phyloP scores from a whole-genome alignment of 2,113 vertebrate species.

The Phyllostomus discolor region DNA sequence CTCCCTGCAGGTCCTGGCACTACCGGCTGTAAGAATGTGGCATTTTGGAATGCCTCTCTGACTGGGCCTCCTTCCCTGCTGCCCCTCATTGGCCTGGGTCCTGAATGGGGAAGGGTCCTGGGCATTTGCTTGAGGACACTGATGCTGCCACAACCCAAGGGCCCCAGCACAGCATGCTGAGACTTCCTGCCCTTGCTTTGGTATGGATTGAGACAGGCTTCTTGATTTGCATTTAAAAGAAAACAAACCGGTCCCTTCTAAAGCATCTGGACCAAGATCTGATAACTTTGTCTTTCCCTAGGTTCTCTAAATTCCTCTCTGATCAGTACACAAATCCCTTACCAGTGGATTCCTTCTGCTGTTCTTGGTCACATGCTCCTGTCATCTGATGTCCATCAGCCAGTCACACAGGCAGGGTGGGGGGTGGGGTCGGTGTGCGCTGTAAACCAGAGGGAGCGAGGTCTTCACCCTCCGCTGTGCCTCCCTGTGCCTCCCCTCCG shows the following conservation, averaged over 20 bases:
- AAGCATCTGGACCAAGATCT: background rate
- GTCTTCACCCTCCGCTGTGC: background rate
- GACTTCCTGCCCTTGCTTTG: background rate
- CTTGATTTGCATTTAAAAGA: background rate
- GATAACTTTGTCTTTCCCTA: background rate
- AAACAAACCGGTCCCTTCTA: background rate
- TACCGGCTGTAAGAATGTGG: background rate
- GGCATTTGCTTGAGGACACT: background rate
- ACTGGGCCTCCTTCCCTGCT: background rate
- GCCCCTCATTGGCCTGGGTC: background rate
- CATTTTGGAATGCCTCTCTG: background rate
- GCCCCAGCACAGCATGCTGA: background rate
- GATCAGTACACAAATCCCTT: background rate
- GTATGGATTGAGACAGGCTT: background rate
- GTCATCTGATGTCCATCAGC: background rate
- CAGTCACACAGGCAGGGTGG: background rate
- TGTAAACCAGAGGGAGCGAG: background rate
- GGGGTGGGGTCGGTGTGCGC: background rate
- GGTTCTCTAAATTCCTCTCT: background rate
- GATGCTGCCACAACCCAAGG: background rate
- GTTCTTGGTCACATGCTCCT: background rate
- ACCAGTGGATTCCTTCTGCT: background rate
- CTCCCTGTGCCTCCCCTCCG: accelerated
- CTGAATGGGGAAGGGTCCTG: background rate
- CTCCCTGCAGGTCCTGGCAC: background rate